A percentile compares a stretch with the other conserved stretches of the same genome.
Conservation (phyloP, 1,140 invertebrate genomes). For the Saccostrea cuccullata region DNA sequence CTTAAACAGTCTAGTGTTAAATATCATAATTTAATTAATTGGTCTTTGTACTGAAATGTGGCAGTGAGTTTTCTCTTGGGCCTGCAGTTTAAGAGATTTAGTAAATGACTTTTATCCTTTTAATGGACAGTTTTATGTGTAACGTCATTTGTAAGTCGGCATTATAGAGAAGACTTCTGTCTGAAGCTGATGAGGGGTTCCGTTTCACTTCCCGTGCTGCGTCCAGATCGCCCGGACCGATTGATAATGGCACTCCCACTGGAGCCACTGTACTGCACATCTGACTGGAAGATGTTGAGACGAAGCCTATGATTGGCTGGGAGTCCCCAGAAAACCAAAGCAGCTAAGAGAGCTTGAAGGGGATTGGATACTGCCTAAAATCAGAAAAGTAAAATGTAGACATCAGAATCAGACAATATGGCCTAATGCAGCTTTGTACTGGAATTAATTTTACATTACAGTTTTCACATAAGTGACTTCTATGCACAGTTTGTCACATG, state of each 20-base stretch:
- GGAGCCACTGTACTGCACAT: slow-evolving; percentile 1
- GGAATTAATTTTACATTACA: no score
- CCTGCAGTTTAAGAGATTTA: no score
- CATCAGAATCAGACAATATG: no score
- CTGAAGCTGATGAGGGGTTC: slow-evolving; percentile 54
- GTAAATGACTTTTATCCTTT: no score
- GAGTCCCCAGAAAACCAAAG: slow-evolving; percentile 53
- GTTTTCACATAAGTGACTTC: no score
- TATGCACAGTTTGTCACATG: no score
- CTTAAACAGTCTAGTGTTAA: no score
- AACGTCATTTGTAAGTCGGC: not conserved
- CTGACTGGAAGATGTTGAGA: not conserved
- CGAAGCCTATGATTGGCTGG: slow-evolving; percentile 35
- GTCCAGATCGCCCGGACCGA: not conserved
- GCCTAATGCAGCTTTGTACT: no score
- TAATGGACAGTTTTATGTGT: not conserved
- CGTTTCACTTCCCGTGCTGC: slow-evolving; percentile 49
- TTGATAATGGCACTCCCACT: slow-evolving; percentile 36
- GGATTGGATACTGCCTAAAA: slow-evolving; percentile 50
- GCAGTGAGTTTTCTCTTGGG: no score
- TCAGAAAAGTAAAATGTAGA: not conserved
- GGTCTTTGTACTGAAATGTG: no score
- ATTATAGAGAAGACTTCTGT: not conserved
- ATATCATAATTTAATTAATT: no score
- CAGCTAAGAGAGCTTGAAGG: slow-evolving; percentile 48